A percentile compares a stretch with the other conserved stretches of the same genome.
Conservation (phyloP, 2,113 vertebrate species). For the Glaucidium brasilianum region DNA sequence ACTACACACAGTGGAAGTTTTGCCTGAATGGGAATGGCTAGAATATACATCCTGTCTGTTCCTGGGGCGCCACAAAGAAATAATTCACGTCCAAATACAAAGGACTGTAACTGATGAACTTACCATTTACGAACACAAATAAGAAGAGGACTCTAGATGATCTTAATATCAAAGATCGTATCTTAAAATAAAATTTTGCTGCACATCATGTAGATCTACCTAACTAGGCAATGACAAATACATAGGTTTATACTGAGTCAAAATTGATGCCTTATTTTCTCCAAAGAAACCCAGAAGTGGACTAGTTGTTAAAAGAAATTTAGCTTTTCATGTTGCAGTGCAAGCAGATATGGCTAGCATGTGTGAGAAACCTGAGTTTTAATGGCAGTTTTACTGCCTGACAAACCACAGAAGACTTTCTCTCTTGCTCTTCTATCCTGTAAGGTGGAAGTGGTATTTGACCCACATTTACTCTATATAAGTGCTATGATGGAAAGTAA, state of each 20-base stretch:
- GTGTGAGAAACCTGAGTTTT: not conserved
- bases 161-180: not conserved
- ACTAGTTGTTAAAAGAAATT: not conserved
- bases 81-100: not conserved
- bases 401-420: not conserved
- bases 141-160: not conserved
- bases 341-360: not conserved
- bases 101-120: not conserved
- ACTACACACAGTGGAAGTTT: not conserved
- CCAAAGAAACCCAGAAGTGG: not conserved
- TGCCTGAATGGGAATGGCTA: not conserved
- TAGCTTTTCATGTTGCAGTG: not conserved
- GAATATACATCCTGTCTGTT: not conserved
- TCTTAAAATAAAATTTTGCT: not conserved
- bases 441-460: not conserved
- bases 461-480: not conserved
- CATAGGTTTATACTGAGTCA: not conserved
- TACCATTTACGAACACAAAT: not conserved
- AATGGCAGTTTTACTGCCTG: not conserved
- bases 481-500: not conserved
- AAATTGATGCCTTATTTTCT: not conserved
- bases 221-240: not conserved
- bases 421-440: not conserved
- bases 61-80: not conserved
- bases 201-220: not conserved